Conservation (phyloP, 2,113 vertebrate genomes). For the Semnornis frantzii region DNA sequence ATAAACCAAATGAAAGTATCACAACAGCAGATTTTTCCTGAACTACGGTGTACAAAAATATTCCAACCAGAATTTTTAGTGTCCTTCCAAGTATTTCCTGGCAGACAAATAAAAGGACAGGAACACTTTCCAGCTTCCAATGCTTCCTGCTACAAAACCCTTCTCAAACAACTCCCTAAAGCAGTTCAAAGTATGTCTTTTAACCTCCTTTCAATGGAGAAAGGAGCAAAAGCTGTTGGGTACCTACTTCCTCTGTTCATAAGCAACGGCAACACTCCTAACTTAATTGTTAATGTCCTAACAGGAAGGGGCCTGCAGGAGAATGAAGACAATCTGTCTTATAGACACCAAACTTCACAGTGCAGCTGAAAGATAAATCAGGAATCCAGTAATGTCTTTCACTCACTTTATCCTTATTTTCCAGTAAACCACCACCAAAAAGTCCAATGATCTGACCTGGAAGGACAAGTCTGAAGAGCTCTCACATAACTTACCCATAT, state of each 20-base stretch:
- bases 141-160: background rate
- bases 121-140: background rate
- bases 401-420: background rate
- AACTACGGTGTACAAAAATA: background rate
- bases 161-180: background rate
- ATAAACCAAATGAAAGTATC: background rate
- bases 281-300: background rate
- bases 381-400: background rate
- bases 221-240: background rate
- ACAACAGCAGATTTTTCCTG: background rate
- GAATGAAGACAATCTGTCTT: background rate
- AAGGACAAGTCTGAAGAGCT: background rate
- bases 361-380: background rate
- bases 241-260: background rate
- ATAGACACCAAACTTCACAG: background rate
- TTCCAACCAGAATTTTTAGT: background rate
- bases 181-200: background rate
- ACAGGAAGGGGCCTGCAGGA: accelerated
- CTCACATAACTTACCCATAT: constrained; percentile 34
- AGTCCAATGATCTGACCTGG: background rate
- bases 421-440: background rate
- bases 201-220: background rate
- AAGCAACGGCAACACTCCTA: background rate
- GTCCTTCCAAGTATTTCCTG: background rate
- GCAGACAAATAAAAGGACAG: background rate